Percentiles rank a stretch among this genome's conserved stretches.
Conservation (phyloP, 2,797 vertebrate genomes). For the Sternotherus odoratus region DNA sequence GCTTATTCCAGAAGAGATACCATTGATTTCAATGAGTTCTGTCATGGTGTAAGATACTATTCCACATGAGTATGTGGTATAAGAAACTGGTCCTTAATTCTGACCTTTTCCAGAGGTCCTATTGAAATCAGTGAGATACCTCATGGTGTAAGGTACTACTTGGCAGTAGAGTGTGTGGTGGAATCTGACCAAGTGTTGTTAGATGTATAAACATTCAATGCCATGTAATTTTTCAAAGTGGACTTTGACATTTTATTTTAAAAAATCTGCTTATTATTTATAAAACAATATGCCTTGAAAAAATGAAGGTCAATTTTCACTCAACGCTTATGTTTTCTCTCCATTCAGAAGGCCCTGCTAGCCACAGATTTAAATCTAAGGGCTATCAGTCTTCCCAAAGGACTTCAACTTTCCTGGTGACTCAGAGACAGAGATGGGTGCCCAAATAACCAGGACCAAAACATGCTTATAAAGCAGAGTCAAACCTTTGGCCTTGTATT, state of each 20-base stretch:
- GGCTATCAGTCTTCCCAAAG: neutral
- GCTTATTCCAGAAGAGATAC: neutral
- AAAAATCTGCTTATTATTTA: neutral
- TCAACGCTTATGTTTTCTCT: neutral
- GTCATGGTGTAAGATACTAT: neutral
- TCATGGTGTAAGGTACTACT: neutral
- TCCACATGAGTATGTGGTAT: neutral
- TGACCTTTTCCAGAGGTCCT: neutral
- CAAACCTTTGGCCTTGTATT: neutral
- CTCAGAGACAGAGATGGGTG: neutral
- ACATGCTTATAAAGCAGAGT: neutral
- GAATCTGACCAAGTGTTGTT: neutral
- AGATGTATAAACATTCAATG: neutral
- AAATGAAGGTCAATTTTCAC: neutral
- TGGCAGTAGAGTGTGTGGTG: neutral
- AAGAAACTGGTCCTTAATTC: neutral
- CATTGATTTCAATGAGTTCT: neutral
- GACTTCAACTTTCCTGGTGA: neutral
- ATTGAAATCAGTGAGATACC: neutral
- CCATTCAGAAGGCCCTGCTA: neutral
- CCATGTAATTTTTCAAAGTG: neutral
- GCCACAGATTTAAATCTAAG: neutral
- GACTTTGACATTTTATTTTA: neutral
- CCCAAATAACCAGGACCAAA: neutral
- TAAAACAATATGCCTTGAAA: neutral